Percentiles rank a stretch among this genome's conserved stretches.
Evolutionary conservation across 2,113 vertebrate genomes (phyloP).

Genomic region (Phycodurus eques): DNA sequence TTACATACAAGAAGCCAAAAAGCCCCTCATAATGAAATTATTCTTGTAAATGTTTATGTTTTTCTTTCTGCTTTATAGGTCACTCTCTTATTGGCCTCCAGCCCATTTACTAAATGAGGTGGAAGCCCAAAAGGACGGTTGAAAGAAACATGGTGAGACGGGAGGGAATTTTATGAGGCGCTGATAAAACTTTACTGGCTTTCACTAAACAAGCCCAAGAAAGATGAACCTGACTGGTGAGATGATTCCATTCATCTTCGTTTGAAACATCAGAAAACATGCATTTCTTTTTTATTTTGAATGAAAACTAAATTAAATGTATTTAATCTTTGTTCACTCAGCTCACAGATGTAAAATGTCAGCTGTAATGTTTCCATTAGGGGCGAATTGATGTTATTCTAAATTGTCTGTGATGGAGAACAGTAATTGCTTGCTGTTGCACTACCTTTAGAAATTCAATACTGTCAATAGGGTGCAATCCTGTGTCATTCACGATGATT

Average conservation of each 20-base stretch:
- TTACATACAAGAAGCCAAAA: constrained; percentile 33
- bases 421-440: constrained; percentile 49
- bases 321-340: background rate
- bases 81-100: constrained; percentile 40
- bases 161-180: constrained; percentile 58
- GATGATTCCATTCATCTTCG: constrained; percentile 13
- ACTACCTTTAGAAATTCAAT: constrained; percentile 54
- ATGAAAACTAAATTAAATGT: background rate
- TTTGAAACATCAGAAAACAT: constrained; percentile 4
- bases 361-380: constrained; percentile 42
- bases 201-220: constrained; percentile 32
- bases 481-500: constrained; percentile 53
- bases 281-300: background rate
- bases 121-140: constrained; percentile 58
- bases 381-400: constrained; percentile 43
- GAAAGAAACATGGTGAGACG: constrained; percentile 52
- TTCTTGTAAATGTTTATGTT: constrained; percentile 64
- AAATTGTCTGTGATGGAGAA: constrained; percentile 52
- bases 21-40: constrained; percentile 66
- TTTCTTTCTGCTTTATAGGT: constrained; percentile 61
- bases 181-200: constrained; percentile 55
- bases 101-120: constrained; percentile 70
- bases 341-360: constrained; percentile 36
- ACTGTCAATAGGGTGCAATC: constrained; percentile 53
- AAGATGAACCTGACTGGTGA: constrained; percentile 14